Base-by-base conservation (phyloP, 2,113 vertebrate genomes). In the Taxidea taxus region DNA sequence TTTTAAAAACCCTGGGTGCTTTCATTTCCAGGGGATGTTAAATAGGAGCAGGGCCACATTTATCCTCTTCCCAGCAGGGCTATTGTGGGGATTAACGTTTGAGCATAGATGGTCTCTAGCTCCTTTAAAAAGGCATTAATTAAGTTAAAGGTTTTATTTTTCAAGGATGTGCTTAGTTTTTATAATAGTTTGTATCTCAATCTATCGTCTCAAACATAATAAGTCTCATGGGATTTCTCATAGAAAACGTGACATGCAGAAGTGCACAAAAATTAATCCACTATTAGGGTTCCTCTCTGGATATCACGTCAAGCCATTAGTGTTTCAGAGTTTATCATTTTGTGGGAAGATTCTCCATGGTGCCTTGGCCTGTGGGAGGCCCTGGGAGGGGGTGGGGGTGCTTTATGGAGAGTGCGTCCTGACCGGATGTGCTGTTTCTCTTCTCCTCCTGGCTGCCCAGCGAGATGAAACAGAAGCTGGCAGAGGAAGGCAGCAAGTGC, bases 401-500 rank as follows among this genome's bases (percentile, higher is more conserved):
- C 62, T 37, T 20, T 13, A 21, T 34, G 56, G 29, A 25, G 44
- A 54, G 54, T 9, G 34, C 10, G 14, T 66, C 39, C 42, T 7
- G 31, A 15, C 85, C 47, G 68, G 68, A 51, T 16, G 5, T 14
- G 47, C 88, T 86, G 3, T 87, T 20, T 77, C 84, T 62, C 75
- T 91, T 68, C 21, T 62, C 83, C 81, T 95, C 39, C 42, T 62
- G 27, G 0, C 89, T 94, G 31, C 47, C 88, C 98, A 99, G 99
- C n/a, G 99, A 99, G 98, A 99, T 99, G 99, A 99, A 99, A 99
- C 99, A 99, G 98, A 99, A 99, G 98, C 98, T 99, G 97, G 99
- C 99, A 23, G 99, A 99, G 98, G 99, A 99, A 97, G 99, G 99
- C 97, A 99, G 99, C 98, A 99, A 99, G 98, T 99, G 99, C 98